These are phyloP conservation scores for Platyura marginata DNA, from an alignment of 1,140 invertebrate genomes.

Conservation along the genomic window DNA sequence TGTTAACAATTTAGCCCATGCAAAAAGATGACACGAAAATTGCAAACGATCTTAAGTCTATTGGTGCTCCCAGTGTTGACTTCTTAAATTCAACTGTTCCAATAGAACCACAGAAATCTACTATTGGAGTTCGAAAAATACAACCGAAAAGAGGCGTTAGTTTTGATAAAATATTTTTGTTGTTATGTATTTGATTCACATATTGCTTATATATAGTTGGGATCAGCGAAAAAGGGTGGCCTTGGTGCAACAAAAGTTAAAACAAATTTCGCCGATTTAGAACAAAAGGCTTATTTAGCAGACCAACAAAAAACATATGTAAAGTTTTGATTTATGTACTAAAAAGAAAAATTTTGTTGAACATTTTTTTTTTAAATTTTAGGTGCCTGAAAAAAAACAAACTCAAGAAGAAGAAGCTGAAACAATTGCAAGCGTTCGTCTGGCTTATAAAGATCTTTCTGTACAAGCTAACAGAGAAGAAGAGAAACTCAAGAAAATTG, in stretches of 20 bases:
- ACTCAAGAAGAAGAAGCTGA: conserved; percentile 33
- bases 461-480: conserved; percentile 60
- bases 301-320: conserved; percentile 51
- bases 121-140: conserved; percentile 48
- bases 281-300: conserved; percentile 65
- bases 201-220: conserved; percentile 40
- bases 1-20: no score
- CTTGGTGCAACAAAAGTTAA: conserved; percentile 94
- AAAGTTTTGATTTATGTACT: no score
- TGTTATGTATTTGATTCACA: conserved; percentile 6
- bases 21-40: conserved; percentile 12
- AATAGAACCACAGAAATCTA: conserved; percentile 39
- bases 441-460: conserved; percentile 77
- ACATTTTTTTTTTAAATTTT: no score
- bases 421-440: conserved; percentile 53
- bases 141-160: conserved; percentile 44
- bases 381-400: conserved; percentile 11
- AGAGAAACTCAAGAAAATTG: conserved; percentile 50
- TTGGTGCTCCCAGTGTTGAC: conserved; percentile 21
- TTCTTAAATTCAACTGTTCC: conserved; percentile 14
- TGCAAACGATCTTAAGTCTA: neutral
- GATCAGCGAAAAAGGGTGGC: conserved; percentile 62
- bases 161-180: conserved; percentile 7
- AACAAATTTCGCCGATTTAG: conserved; percentile 90
- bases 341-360: no score